phyloP scores from a whole-genome alignment of 1,140 invertebrate species.

The Capitella teleta region DNA sequence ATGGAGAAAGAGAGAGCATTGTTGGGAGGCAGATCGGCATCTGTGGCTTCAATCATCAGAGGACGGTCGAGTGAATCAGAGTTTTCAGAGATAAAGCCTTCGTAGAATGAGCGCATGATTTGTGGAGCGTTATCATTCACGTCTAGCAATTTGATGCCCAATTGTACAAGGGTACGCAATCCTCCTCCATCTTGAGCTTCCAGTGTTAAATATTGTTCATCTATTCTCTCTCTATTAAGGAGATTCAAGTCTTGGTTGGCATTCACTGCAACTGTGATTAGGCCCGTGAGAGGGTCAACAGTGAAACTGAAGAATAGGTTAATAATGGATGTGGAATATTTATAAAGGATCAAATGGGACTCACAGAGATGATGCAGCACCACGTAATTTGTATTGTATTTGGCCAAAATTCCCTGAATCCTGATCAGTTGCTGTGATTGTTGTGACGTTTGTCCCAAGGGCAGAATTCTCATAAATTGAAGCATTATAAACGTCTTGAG shows the following conservation, averaged over 20 bases:
- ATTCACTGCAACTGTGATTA: conserved; percentile 55
- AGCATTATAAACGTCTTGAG: conserved; percentile 55
- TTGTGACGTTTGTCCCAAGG: conserved; percentile 59
- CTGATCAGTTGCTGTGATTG: conserved; percentile 20
- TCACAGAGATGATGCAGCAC: conserved; percentile 3
- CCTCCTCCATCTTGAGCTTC: conserved; percentile 82
- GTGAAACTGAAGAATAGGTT: conserved; percentile 52
- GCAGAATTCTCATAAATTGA: conserved; percentile 63
- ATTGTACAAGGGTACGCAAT: conserved; percentile 10
- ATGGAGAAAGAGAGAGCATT: conserved; percentile 73
- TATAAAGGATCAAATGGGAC: too few species aligned
- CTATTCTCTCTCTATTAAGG: conserved; percentile 74
- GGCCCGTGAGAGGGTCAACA: conserved; percentile 67
- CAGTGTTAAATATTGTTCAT: conserved; percentile 77
- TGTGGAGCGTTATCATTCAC: conserved; percentile 20
- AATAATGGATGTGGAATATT: too few species aligned
- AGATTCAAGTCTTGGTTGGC: conserved; percentile 1
- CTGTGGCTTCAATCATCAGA: conserved; percentile 53
- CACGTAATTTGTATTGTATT: conserved; percentile 5
- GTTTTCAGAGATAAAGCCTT: conserved; percentile 72
- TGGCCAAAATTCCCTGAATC: conserved; percentile 21
- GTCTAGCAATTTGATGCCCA: conserved; percentile 14
- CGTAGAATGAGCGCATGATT: conserved; percentile 59
- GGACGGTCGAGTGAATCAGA: conserved; percentile 63
- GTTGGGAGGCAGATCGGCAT: conserved; percentile 56